These are phyloP conservation scores for Toxotes lorentzi DNA, from an alignment of 2,797 vertebrate species.

Conservation along the genomic window DNA sequence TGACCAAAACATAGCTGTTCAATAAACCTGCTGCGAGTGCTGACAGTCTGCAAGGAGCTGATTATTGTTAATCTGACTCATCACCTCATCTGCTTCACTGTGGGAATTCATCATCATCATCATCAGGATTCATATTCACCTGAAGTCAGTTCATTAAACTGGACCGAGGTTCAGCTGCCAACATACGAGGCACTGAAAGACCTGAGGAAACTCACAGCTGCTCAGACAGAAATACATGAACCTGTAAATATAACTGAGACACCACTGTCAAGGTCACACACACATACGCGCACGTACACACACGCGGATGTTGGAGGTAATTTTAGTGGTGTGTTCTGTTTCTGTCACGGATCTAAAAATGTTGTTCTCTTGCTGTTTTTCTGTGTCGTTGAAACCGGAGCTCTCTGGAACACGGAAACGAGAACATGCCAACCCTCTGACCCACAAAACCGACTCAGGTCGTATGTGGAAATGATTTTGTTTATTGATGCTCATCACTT, in stretches of 20 bases:
- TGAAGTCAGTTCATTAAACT: not conserved
- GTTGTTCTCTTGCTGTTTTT: not conserved
- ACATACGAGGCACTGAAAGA: constrained; percentile 20
- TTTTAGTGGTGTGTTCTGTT: constrained; percentile 35
- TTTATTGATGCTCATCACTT: not conserved
- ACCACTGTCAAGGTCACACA: constrained; percentile 33
- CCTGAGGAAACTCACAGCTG: constrained; percentile 52
- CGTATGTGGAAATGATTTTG: no score
- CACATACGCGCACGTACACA: constrained; percentile 11
- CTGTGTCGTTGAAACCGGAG: not conserved
- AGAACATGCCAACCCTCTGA: not conserved
- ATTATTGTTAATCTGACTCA: not conserved
- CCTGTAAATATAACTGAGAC: constrained; percentile 49
- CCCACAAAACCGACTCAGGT: not conserved
- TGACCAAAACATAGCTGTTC: not conserved
- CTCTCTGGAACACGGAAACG: not conserved
- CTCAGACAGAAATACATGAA: constrained; percentile 36
- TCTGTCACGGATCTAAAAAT: constrained; percentile 22
- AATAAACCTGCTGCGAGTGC: not conserved
- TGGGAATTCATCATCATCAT: no score
- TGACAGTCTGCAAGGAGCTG: not conserved
- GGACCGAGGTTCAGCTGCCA: not conserved
- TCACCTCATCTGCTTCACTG: not conserved
- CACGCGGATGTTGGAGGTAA: not conserved
- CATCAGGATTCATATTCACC: not conserved